Evolutionary conservation across 2,113 vertebrate species (phyloP).

Genomic region (Brachypodius melanocephalos): DNA sequence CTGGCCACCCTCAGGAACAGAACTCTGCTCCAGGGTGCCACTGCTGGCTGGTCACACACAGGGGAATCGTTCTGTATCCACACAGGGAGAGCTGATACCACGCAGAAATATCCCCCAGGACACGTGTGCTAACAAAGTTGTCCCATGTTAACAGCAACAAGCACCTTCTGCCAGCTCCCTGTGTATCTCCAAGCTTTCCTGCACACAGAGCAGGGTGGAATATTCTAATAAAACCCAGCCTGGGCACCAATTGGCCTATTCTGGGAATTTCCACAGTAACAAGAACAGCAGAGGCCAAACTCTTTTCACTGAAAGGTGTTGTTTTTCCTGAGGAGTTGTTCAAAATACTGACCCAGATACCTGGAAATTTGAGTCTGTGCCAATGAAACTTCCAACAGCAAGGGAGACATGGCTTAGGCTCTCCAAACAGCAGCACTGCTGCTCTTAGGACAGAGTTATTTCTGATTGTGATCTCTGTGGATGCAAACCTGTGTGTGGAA

Average conservation of each 20-base stretch:
- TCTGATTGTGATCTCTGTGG: fast-evolving
- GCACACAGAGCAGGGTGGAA: background rate
- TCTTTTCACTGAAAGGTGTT: background rate
- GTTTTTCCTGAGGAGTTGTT: background rate
- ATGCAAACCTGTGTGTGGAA: fast-evolving
- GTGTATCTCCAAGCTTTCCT: background rate
- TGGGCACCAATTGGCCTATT: background rate
- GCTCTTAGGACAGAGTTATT: fast-evolving
- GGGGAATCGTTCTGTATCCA: fast-evolving
- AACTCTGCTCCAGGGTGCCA: fast-evolving
- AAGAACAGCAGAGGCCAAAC: background rate
- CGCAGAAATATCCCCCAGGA: fast-evolving
- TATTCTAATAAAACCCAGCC: background rate
- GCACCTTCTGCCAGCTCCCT: background rate
- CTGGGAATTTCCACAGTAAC: background rate
- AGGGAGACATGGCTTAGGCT: fast-evolving
- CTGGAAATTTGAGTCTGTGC: background rate
- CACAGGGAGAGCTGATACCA: fast-evolving
- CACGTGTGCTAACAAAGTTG: fast-evolving
- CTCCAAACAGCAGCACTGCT: background rate
- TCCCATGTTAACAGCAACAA: fast-evolving
- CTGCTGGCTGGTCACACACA: fast-evolving
- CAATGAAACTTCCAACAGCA: background rate
- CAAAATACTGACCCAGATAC: background rate
- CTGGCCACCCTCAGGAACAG: fast-evolving